These are phyloP conservation scores for Drosophila histrio DNA, from an alignment of 2,888 invertebrate species.

Conservation along the genomic window DNA sequence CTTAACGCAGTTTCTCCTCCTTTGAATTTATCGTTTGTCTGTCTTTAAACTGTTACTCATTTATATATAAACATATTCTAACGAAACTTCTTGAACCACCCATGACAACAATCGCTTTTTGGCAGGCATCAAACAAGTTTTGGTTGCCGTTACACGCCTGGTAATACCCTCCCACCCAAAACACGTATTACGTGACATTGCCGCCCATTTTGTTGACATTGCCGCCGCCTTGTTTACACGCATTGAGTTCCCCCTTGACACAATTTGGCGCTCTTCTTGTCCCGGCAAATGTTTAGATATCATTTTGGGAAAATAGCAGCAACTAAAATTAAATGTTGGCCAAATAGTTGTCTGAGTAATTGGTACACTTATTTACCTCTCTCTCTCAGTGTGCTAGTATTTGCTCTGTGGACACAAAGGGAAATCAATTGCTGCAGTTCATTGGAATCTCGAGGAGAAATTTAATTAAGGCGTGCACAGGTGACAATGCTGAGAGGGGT, in stretches of 20 bases:
- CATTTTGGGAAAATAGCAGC: conserved; percentile 56
- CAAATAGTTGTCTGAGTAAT: conserved; percentile 67
- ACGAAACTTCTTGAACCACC: conserved; percentile 16
- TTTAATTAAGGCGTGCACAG: conserved; percentile 71
- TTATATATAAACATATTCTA: too few relatives aligned
- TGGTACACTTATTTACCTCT: conserved; percentile 66
- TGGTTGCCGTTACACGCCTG: conserved; percentile 8
- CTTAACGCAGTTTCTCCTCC: too few relatives aligned
- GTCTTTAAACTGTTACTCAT: too few relatives aligned
- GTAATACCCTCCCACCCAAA: conserved; percentile 9
- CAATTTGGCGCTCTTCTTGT: conserved; percentile 3
- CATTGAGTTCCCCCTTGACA: conserved; percentile 17
- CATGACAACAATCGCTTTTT: not conserved
- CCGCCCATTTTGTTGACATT: conserved; percentile 52
- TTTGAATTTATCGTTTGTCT: too few relatives aligned
- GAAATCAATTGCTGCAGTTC: conserved; percentile 56
- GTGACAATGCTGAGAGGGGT: conserved; percentile 55
- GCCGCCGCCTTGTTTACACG: conserved; percentile 56
- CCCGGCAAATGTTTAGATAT: conserved; percentile 59
- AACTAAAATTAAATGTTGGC: conserved; percentile 53
- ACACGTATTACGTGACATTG: conserved; percentile 51
- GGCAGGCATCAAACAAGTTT: conserved; percentile 29
- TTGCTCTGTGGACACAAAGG: not conserved
- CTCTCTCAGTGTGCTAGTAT: conserved; percentile 26
- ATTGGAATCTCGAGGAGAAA: conserved; percentile 45